A percentile compares a stretch with the other conserved stretches of the same genome.
These are phyloP conservation scores for Ostrea edulis DNA, from an alignment of 1,140 invertebrate species.

Conservation along the genomic window DNA sequence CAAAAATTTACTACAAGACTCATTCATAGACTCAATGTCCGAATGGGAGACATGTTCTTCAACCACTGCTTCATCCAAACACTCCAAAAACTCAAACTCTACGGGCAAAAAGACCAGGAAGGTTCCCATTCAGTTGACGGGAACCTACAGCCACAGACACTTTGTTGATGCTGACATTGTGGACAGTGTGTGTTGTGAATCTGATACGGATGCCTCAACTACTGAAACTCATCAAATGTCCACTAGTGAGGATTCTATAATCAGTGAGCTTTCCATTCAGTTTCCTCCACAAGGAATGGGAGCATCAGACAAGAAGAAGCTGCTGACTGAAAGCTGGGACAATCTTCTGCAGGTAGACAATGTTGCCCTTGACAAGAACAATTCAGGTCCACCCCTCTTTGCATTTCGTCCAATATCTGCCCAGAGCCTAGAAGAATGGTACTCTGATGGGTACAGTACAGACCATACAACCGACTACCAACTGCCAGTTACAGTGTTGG, in stretches of 20 bases:
- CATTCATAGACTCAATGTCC: constrained; percentile 62
- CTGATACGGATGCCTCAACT: constrained; percentile 57
- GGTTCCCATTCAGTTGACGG: constrained; percentile 59
- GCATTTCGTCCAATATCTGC: constrained; percentile 60
- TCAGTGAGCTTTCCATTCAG: constrained; percentile 46
- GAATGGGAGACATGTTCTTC: constrained; percentile 54
- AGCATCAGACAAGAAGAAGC: constrained; percentile 55
- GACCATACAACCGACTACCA: constrained; percentile 60
- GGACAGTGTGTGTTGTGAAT: constrained; percentile 48
- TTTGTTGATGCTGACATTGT: constrained; percentile 58
- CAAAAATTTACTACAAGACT: constrained; percentile 69
- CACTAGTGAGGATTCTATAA: constrained; percentile 37
- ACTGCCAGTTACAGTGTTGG: constrained; percentile 60
- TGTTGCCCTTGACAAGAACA: constrained; percentile 46
- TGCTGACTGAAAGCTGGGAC: constrained; percentile 69
- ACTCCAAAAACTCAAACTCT: constrained; percentile 41
- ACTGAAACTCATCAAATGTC: constrained; percentile 44
- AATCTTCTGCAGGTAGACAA: constrained; percentile 51
- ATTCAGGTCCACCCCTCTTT: constrained; percentile 57
- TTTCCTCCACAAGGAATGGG: constrained; percentile 42
- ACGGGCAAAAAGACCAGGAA: constrained; percentile 46
- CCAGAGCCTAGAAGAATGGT: constrained; percentile 62
- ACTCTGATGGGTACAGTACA: constrained; percentile 65
- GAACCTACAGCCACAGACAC: constrained; percentile 66
- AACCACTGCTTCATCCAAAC: constrained; percentile 48